Evolutionary conservation across 2,113 vertebrate species (phyloP).

Genomic region (Cardinalis cardinalis): DNA sequence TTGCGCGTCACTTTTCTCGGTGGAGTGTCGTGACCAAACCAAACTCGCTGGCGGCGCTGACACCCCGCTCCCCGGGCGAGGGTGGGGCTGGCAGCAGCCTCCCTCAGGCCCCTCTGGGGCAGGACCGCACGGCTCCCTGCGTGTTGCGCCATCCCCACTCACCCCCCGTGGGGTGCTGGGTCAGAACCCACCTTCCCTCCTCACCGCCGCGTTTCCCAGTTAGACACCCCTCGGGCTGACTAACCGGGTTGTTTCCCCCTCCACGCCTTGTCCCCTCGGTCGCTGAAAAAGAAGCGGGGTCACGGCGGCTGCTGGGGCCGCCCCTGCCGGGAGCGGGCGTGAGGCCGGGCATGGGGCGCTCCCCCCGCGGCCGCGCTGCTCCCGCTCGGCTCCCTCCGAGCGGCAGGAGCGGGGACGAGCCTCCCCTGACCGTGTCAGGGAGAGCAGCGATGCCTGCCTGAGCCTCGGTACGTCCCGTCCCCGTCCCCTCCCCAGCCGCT

Average conservation of each 20-base stretch:
- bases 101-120: fast-evolving
- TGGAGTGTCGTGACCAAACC: fast-evolving
- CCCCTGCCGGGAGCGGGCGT: background rate
- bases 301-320: background rate
- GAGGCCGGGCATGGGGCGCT: background rate
- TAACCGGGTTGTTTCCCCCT: no score
- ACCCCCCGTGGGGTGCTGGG: fast-evolving
- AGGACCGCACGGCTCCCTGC: no score
- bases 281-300: background rate
- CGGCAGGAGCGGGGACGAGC: background rate
- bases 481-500: background rate
- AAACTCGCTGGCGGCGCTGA: fast-evolving
- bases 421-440: background rate
- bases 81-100: background rate
- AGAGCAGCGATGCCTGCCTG: background rate
- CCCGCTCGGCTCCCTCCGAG: background rate
- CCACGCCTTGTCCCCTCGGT: background rate
- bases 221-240: background rate
- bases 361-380: background rate
- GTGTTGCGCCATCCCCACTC: fast-evolving
- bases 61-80: fast-evolving
- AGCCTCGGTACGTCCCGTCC: background rate
- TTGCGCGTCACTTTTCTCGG: fast-evolving
- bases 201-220: background rate
- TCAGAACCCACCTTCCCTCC: background rate